phyloP scores from a whole-genome alignment of 2,797 vertebrate genomes.

The Molossus molossus region DNA sequence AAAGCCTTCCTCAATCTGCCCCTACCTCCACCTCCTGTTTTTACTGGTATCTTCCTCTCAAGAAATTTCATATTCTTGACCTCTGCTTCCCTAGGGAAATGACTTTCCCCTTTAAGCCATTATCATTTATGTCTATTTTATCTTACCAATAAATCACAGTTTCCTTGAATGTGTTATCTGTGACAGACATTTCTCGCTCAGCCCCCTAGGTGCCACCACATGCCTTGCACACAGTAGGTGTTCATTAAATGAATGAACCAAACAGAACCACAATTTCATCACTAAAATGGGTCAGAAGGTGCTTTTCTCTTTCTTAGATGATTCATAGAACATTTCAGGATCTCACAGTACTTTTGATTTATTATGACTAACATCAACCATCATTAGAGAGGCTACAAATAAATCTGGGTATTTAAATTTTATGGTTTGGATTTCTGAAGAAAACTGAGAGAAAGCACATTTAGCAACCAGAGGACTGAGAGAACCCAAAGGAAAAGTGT shows the following conservation, averaged over 20 bases:
- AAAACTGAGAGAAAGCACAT: conserved; percentile 50
- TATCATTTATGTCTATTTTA: background rate
- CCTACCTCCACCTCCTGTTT: background rate
- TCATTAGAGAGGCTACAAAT: conserved; percentile 58
- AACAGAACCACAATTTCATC: background rate
- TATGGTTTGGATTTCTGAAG: conserved; percentile 55
- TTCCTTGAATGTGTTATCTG: background rate
- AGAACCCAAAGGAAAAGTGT: conserved; percentile 60
- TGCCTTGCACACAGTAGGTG: conserved; percentile 61
- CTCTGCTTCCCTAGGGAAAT: conserved; percentile 13
- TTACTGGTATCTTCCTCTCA: background rate
- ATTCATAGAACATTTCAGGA: conserved; percentile 38
- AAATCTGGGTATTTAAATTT: conserved; percentile 65
- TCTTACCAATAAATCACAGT: background rate
- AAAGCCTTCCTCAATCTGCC: background rate
- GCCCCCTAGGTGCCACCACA: background rate
- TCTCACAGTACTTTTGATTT: conserved; percentile 69
- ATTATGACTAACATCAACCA: conserved; percentile 60
- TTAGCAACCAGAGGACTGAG: conserved; percentile 54
- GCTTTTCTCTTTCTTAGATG: conserved; percentile 52
- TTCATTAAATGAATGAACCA: conserved; percentile 28
- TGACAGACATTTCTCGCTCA: background rate
- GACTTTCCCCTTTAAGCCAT: background rate
- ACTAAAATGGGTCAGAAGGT: conserved; percentile 60
- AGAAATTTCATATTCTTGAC: conserved; percentile 31